Evolutionary conservation across 1,140 invertebrate genomes (phyloP), one percentile per base, ranked within the genome.

Genomic region (Fopius arisanus): DNA sequence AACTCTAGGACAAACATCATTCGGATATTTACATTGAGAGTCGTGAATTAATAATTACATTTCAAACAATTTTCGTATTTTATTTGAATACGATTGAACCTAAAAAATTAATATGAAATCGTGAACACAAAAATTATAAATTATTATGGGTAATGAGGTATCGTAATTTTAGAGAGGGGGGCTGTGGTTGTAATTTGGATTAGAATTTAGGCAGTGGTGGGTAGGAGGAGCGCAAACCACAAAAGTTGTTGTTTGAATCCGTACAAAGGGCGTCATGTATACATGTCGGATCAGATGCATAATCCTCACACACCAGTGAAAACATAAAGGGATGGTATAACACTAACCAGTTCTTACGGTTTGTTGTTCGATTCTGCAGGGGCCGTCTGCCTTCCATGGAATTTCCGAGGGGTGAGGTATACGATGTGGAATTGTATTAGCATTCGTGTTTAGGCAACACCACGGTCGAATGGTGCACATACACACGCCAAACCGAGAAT

Each of bases 371-470:
- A 19, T 59, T 28, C 19, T 14, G 10, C 54, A 26, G 6, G 54
- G 54, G 21, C 4, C 23, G 21, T n/a, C 23, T 59, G 54, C 54
- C 67, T 68, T 41, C 69, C 67, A 41, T 29, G n/a, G 12, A 67
- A 72, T 69, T 16, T 0, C 19, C 12, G 74, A 51, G 21, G 33
- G 19, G 21, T 5, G 51, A n/a, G 7, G 0, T 33, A 65, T 33
- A 4, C 2, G 0, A 33, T 16, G 12, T n/a, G 6, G 5, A 21
- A 67, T 68, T 65, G 74, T 72, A 79, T 81, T 78, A 79, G 77
- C 62, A 59, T 67, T 48, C 74, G 70, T 82, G 81, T 83, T 84
- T 83, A 79, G 81, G 75, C 70, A 81, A 79, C 80, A 81, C 76
- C 75, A 79, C 70, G 31, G 74, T 26, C 43, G n/a, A 69, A 69